Conservation (phyloP, 2,888 invertebrate genomes). For the Silvanus unidentatus region DNA sequence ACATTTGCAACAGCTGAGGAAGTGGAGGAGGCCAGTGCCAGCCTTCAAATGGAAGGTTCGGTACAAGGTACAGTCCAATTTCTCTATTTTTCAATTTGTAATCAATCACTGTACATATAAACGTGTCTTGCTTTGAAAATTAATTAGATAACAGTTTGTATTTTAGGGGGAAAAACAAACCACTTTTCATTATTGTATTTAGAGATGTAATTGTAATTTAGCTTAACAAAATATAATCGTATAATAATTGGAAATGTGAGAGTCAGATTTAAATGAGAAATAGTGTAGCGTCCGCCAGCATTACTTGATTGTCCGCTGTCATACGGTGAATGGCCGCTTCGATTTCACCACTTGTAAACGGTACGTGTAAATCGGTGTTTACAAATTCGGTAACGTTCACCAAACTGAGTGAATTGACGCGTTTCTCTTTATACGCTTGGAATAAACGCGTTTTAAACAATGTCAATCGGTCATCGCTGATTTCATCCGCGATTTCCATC, state of each 20-base stretch:
- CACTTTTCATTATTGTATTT: too few species aligned
- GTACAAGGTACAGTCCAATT: conserved; percentile 68
- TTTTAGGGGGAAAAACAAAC: too few species aligned
- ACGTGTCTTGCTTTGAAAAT: too few species aligned
- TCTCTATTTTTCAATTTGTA: conserved; percentile 21
- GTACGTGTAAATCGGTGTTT: conserved; percentile 54
- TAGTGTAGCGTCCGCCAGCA: conserved; percentile 80
- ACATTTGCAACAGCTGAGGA: conserved; percentile 40
- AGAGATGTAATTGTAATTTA: too few species aligned
- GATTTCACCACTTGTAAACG: conserved; percentile 65
- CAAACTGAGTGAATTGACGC: conserved; percentile 69
- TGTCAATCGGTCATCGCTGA: conserved; percentile 47
- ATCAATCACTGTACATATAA: too few species aligned
- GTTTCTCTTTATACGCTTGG: conserved; percentile 69
- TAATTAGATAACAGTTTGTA: too few species aligned
- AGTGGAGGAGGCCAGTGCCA: conserved; percentile 55
- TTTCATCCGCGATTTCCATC: conserved; percentile 18
- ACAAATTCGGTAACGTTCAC: conserved; percentile 59
- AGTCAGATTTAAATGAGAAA: conserved; percentile 68
- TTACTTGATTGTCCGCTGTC: conserved; percentile 87
- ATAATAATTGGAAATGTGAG: conserved; percentile 7
- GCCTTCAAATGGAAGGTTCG: conserved; percentile 73
- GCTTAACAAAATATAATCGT: too few species aligned
- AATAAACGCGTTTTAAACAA: conserved; percentile 69
- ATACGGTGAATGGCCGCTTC: conserved; percentile 72